A percentile compares a stretch with the other conserved stretches of the same genome.
Conservation (phyloP, 1,140 invertebrate genomes). For the Metopolophium dirhodum region DNA sequence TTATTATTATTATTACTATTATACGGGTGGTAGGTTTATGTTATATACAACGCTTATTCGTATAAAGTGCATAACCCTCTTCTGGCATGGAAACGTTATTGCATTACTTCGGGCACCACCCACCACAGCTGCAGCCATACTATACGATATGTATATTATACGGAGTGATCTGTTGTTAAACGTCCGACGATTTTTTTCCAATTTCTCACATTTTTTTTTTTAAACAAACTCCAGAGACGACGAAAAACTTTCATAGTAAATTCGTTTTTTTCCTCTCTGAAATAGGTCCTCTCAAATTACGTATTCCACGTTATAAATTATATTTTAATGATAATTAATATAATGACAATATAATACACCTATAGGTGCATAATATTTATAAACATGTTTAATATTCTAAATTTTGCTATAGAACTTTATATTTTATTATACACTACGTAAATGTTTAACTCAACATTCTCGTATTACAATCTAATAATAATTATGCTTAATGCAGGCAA, state of each 20-base stretch:
- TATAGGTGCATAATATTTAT: too few species aligned
- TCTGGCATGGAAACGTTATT: background rate
- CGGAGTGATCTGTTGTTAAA: background rate
- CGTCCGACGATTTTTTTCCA: background rate
- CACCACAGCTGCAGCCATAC: background rate
- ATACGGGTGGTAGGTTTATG: background rate
- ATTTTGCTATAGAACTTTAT: too few species aligned
- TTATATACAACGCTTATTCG: background rate
- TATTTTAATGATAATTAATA: too few species aligned
- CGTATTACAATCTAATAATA: too few species aligned
- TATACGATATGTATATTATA: background rate
- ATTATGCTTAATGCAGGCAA: too few species aligned
- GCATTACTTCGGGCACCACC: background rate
- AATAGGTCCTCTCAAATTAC: background rate
- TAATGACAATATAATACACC: too few species aligned
- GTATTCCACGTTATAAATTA: too few species aligned
- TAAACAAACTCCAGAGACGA: too few species aligned
- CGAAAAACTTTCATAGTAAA: background rate
- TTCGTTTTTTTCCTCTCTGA: background rate
- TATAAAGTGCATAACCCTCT: background rate
- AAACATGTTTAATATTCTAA: too few species aligned
- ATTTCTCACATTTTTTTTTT: background rate
- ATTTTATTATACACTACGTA: too few species aligned
- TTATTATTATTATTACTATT: background rate
- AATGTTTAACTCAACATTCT: too few species aligned